Evolutionary conservation across 2,113 vertebrate genomes (phyloP), one percentile per base, ranked within the genome.

Genomic region (Chaetorhynchus papuensis): DNA sequence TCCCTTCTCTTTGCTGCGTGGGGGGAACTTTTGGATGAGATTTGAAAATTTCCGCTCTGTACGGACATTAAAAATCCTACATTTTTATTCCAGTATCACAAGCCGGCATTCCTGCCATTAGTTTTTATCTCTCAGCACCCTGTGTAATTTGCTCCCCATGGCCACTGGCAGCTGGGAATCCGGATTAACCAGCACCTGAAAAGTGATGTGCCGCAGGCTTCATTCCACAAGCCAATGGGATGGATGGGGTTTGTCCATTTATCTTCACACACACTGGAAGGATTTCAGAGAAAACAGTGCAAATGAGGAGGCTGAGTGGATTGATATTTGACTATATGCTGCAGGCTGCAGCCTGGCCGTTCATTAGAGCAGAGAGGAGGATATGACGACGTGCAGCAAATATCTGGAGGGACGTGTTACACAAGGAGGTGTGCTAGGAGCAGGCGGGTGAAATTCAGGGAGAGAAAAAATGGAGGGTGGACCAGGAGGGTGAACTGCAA

Each of bases 321-420:
- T 21, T 93, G 72, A 71, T 94, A 86, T 78, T 71, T 75, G 79
- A 94, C 83, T 80, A 52, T 63, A 83, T 8, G 54, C 69, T 91
- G 57, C 83, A 87, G 90, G 72, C 92, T 93, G 94, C 89, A 87
- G 93, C 70, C 78, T 69, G 83, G 94, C 53, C 81, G 88, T 82
- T 84, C 83, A 78, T 94, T 75, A 91, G 80, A 20, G 69, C 1
- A 11, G 37, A 39, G 39, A 94, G 79, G 41, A 93, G 93, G 85
- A 94, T 90, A 90, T 96, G 94, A 96, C 79, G 90, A 83, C 92
- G 95, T 88, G 54, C 82, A 86, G 88, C 71, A 95, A 96, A 28
- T 60, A 96, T 97, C 90, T 86, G 71, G 59, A 90, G 85, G 70
- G 78, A 71, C 0, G 2, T 61, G 81, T 95, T 96, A 77, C 47